A percentile compares a stretch with the other conserved stretches of the same genome.
These are phyloP conservation scores for Lagodon rhomboides DNA, from an alignment of 2,797 vertebrate genomes.

Conservation along the genomic window DNA sequence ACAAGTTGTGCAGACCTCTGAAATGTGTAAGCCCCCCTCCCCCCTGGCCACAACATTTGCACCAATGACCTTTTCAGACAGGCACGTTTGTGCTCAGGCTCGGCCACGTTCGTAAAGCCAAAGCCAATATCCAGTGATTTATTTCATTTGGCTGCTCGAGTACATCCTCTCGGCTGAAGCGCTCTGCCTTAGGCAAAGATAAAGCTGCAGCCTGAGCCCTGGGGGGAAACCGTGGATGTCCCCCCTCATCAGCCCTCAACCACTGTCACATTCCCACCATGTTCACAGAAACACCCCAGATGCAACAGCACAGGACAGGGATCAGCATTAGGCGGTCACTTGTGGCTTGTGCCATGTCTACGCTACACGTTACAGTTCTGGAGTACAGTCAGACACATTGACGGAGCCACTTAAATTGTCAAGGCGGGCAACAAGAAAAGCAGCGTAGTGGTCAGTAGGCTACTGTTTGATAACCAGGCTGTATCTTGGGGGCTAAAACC, in stretches of 20 bases:
- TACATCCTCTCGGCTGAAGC: slow-evolving; percentile 60
- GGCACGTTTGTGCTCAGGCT: slow-evolving; percentile 50
- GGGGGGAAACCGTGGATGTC: slow-evolving; percentile 36
- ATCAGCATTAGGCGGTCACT: slow-evolving; percentile 54
- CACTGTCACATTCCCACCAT: slow-evolving; percentile 54
- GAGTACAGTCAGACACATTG: slow-evolving; percentile 31
- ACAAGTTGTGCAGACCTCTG: slow-evolving; percentile 55
- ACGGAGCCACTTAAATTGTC: slow-evolving; percentile 39
- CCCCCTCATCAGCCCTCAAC: slow-evolving; percentile 52
- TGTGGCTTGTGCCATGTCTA: slow-evolving; percentile 31
- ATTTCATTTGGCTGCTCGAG: slow-evolving; percentile 74
- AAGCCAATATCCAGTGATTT: slow-evolving; percentile 75
- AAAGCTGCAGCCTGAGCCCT: slow-evolving; percentile 59
- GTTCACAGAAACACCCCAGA: slow-evolving; percentile 11
- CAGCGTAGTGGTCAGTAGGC: slow-evolving; percentile 36
- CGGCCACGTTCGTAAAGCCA: slow-evolving; percentile 53
- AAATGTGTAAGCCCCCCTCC: slow-evolving; percentile 45
- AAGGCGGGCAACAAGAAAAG: slow-evolving; percentile 31
- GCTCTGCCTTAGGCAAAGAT: slow-evolving; percentile 63
- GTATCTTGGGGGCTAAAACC: slow-evolving; percentile 27
- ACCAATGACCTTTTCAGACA: slow-evolving; percentile 75
- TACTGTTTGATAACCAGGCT: slow-evolving; percentile 29
- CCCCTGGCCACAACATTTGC: slow-evolving; percentile 51
- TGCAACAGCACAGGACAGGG: slow-evolving; percentile 34
- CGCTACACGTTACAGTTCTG: slow-evolving; percentile 18